Evolutionary conservation across 2,113 vertebrate genomes (phyloP), one percentile per base, ranked within the genome.

Genomic region (Hemiprocne comata): DNA sequence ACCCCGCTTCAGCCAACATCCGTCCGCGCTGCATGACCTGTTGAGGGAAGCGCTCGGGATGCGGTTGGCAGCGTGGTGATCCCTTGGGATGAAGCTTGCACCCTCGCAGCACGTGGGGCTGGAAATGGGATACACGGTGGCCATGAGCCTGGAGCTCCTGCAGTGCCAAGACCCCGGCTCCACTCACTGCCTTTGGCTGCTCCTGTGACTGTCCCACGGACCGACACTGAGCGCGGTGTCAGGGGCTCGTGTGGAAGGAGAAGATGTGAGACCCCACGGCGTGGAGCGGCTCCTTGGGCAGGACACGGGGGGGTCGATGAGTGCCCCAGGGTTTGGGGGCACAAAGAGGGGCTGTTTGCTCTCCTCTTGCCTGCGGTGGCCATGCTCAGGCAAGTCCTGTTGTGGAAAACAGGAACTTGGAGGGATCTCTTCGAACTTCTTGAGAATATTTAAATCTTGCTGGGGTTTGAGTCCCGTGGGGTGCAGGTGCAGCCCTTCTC

Each of bases 21-120:
- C 98, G 99, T 84, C 99, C 98, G 3, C 99, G 99, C 96, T 99
- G 99, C 98, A 99, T 99, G 99, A 99, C 99, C 18, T 99, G 98
- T 95, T 99, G 98, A 99, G 97, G 91, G 69, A 28, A 4, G 53
- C 48, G 7, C 72, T 29, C 17, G 4, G 73, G 90, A 67, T 48
- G 94, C 38, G 6, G 80, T 78, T 70, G 92, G 18, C 89, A 96
- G 57, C 57, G 33, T 17, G 82, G 57, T 25, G 3, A 66, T 85
- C 88, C 50, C 40, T 40, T 7, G 90, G 85, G 74, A 51, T 62
- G 95, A 23, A 72, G 31, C 58, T n/a, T 14, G 66, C 21, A 81
- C 81, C 83, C 81, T 58, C 3, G 17, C 92, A 33, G 86, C 74
- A 15, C 64, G 65, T 13, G 1, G 8, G 70, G 24, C 85, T 80